Percentiles rank a stretch among this genome's conserved stretches.
phyloP scores from a whole-genome alignment of 2,797 vertebrate genomes.

The Acrocephalus scirpaceus region DNA sequence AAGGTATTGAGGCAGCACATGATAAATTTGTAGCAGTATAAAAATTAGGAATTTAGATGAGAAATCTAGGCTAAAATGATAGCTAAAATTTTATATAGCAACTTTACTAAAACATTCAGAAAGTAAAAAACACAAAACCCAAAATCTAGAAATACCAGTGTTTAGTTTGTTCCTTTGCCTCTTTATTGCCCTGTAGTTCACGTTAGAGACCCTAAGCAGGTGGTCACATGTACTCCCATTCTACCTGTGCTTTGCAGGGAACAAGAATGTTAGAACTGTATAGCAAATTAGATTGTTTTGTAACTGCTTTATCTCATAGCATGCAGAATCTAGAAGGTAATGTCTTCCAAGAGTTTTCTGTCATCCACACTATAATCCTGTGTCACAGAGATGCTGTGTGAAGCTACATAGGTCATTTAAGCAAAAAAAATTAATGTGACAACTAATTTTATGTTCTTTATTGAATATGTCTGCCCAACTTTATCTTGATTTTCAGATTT shows the following conservation, averaged over 20 bases:
- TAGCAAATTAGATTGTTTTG: background rate
- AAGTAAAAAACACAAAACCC: background rate
- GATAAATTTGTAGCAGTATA: background rate
- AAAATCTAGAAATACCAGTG: background rate
- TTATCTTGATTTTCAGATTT: constrained; percentile 52
- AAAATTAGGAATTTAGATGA: background rate
- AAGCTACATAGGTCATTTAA: background rate
- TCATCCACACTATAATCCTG: background rate
- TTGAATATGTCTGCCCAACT: background rate
- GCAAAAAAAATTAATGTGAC: background rate
- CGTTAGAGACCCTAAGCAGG: background rate
- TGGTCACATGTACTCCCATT: background rate
- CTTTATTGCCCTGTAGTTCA: background rate
- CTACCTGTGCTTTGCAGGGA: background rate
- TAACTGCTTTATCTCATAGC: background rate
- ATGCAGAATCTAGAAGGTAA: background rate
- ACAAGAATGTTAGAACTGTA: background rate
- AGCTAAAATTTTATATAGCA: background rate
- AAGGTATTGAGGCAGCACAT: background rate
- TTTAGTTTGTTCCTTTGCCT: background rate
- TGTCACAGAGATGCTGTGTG: background rate
- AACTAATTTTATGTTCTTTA: constrained; percentile 1
- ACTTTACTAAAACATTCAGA: background rate
- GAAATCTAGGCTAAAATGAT: background rate
- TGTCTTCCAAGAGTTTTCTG: background rate